A percentile compares a stretch with the other conserved stretches of the same genome.
These are phyloP conservation scores for Pristis pectinata DNA, from an alignment of 2,797 vertebrate genomes.

Conservation along the genomic window DNA sequence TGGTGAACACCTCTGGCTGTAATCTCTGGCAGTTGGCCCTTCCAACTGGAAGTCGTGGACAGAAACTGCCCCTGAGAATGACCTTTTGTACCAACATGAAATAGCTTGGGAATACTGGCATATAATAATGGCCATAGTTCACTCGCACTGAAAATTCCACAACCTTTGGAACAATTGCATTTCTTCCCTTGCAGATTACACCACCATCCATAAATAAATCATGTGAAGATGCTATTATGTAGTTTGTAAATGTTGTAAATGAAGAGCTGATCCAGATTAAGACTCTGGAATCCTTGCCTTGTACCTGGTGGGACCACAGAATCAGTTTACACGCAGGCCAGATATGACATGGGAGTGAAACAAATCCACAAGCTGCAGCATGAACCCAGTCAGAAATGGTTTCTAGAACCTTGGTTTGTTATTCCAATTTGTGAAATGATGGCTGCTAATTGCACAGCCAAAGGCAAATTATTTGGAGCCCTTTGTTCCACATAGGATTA, in stretches of 20 bases:
- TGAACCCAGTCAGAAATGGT: background rate
- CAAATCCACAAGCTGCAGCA: background rate
- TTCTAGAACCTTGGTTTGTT: background rate
- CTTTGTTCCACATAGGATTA: slow-evolving; percentile 1
- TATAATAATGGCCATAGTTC: background rate
- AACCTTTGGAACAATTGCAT: background rate
- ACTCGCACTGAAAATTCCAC: background rate
- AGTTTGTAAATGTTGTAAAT: background rate
- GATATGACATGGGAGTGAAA: background rate
- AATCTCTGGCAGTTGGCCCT: background rate
- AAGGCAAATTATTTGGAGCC: background rate
- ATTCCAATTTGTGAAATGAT: background rate
- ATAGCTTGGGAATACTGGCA: background rate
- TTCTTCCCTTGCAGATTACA: background rate
- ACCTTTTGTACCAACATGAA: background rate
- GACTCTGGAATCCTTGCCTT: background rate
- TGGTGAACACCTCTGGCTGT: background rate
- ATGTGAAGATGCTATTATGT: background rate
- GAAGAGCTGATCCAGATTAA: background rate
- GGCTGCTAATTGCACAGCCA: background rate
- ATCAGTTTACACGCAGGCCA: background rate
- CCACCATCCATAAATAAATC: background rate
- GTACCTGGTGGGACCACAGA: background rate
- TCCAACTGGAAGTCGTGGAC: background rate
- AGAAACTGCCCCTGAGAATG: background rate